Evolutionary conservation across 1,140 invertebrate genomes (phyloP), one percentile per base, ranked within the genome.

Genomic region (Drosophila bocqueti): DNA sequence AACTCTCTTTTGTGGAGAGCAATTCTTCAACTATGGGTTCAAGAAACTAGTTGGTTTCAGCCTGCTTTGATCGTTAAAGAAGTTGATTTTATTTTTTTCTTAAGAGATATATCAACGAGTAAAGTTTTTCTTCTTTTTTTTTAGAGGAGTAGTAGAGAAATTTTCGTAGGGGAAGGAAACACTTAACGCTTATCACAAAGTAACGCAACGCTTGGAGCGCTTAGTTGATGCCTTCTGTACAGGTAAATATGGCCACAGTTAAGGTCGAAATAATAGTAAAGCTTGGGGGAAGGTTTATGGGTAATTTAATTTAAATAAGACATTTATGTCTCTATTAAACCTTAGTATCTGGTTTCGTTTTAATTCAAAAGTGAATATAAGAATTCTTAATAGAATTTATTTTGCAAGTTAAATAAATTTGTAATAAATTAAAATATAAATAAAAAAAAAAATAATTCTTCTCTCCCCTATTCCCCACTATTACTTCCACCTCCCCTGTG

Each of bases 141-240:
- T 54, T 49, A n/a, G 42, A 45, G 81, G 42, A 74, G 72, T 40
- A 57, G 31, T 16, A 62, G 75, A 61, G 65, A 57, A 63, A 40
- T 49, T 42, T 42, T 40, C 13, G 21, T 24, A 26, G 45, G 45
- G 47, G 31, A 73, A 64, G 76, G 64, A 73, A 89, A 89, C 84
- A 89, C 65, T 84, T 84, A 89, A 89, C 81, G 85, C 84, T 89
- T 89, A 89, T 89, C 84, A 89, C 84, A 89, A 87, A 90, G 63
- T 84, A 81, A 89, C 81, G 78, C 81, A 68, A 81, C 84, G 84
- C 84, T 89, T 90, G 71, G 85, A 87, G 84, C 85, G 81, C 63
- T 76, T 71, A 84, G 74, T 75, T 84, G 57, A 78, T 63, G 67
- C 62, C 64, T 60, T 67, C 61, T 58, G 50, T 67, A 63, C 80